These are phyloP conservation scores for Phania funesta DNA, from an alignment of 2,888 invertebrate genomes.

Conservation along the genomic window DNA sequence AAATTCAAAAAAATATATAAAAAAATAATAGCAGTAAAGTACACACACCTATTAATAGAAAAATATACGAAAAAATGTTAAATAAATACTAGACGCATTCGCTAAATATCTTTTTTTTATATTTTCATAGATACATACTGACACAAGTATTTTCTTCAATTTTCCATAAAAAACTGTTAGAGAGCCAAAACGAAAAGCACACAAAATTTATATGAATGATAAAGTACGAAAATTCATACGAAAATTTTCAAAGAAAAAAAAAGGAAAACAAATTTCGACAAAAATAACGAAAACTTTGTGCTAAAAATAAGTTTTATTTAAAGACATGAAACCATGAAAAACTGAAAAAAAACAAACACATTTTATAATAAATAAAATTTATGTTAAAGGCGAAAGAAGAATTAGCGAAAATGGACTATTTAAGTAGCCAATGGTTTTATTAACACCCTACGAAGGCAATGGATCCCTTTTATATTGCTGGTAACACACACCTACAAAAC, in stretches of 20 bases:
- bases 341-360: constrained; percentile 66
- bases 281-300: constrained; percentile 73
- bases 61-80: neutral
- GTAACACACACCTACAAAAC: too few relatives aligned
- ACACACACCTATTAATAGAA: constrained; percentile 21
- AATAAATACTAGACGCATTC: neutral
- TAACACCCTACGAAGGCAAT: neutral
- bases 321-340: constrained; percentile 79
- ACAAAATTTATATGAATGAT: constrained; percentile 34
- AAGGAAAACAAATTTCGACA: constrained; percentile 54
- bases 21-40: constrained; percentile 19
- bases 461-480: too few relatives aligned
- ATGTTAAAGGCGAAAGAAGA: constrained; percentile 20
- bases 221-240: constrained; percentile 67
- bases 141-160: neutral
- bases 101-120: constrained; percentile 1
- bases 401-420: constrained; percentile 12
- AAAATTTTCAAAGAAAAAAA: constrained; percentile 50
- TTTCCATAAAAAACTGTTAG: constrained; percentile 45
- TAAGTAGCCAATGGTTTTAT: neutral
- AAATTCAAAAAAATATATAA: neutral
- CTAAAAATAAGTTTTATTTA: constrained; percentile 79
- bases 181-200: constrained; percentile 21
- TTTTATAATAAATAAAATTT: constrained; percentile 37
- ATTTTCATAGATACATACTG: constrained; percentile 3